phyloP scores from a whole-genome alignment of 2,888 invertebrate species.

The Melanophora roralis region DNA sequence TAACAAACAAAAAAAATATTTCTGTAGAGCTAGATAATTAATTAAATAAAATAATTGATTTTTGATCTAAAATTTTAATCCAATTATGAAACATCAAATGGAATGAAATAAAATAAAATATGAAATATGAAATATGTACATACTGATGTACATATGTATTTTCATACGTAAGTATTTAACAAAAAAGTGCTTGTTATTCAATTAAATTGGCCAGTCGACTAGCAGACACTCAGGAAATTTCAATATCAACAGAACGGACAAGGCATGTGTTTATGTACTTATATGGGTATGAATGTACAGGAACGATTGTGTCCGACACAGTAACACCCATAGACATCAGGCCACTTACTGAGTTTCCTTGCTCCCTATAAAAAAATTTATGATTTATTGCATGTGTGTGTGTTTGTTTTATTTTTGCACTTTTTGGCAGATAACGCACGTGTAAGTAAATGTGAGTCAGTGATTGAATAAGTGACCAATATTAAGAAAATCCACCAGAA shows the following conservation, averaged over 20 bases:
- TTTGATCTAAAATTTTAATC: constrained; percentile 51
- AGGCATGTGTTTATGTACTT: neutral
- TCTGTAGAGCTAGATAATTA: constrained; percentile 11
- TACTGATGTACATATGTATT: too few species aligned
- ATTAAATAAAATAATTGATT: constrained; percentile 52
- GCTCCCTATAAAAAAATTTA: too few species aligned
- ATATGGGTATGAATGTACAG: neutral
- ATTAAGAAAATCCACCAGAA: too few species aligned
- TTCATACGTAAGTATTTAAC: neutral
- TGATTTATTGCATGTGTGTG: too few species aligned
- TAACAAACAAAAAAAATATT: constrained; percentile 10
- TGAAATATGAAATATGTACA: neutral
- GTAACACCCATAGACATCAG: neutral
- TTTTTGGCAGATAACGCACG: too few species aligned
- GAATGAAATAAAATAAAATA: constrained; percentile 34
- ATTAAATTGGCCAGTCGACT: constrained; percentile 42
- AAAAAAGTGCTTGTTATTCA: constrained; percentile 47
- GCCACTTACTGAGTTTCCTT: neutral
- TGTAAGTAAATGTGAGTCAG: too few species aligned
- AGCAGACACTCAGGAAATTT: constrained; percentile 56
- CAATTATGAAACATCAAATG: constrained; percentile 29
- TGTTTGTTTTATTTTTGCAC: too few species aligned
- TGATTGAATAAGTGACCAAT: too few species aligned
- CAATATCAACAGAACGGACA: constrained; percentile 27
- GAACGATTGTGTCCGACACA: neutral